Evolutionary conservation across 1,140 invertebrate species (phyloP), one percentile per base, ranked within the genome.

Genomic region (Euura lappo): DNA sequence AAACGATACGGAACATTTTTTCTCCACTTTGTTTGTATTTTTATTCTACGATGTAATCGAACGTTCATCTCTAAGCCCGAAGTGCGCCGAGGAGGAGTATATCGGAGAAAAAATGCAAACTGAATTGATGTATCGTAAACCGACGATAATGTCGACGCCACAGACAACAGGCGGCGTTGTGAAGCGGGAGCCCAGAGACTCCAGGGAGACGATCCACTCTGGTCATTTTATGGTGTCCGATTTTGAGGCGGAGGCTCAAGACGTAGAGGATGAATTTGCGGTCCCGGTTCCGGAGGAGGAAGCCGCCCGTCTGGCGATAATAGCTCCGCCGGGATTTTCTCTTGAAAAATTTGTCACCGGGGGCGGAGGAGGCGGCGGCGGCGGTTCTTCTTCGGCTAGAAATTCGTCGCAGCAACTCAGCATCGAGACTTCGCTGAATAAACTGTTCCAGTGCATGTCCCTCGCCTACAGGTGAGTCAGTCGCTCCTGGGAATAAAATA

Each of bases 161-260:
- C 72, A 75, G 42, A 11, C 65, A 8, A 47, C 2, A 65, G 68
- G n/a, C 44, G 7, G 28, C 10, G 6, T 47, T 45, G 8, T 72
- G 2, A 76, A 79, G 68, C 13, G 79, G 71, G 71, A 76, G 44
- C 6, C 69, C 8, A 51, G 45, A 3, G 84, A 86, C 68, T 80
- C 81, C 6, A 77, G 86, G 42, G 96, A 97, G 85, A 92, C 93
- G 2, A 99, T 99, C 79, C 97, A 99, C 86, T 98, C 97, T 79
- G 98, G 98, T 42, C 97, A 99, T 86, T 99, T 99, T 87, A 99
- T 99, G 98, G 94, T 99, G 64, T 98, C 96, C 67, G 93, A 97
- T 85, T 97, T 99, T 88, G 97, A 98, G 86, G 95, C 96, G 45
- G 95, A 97, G 84, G 94, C 92, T 44, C 94, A 96, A 84, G 95